These are phyloP conservation scores for Megathymus violae DNA, from an alignment of 1,140 invertebrate genomes.

Conservation along the genomic window DNA sequence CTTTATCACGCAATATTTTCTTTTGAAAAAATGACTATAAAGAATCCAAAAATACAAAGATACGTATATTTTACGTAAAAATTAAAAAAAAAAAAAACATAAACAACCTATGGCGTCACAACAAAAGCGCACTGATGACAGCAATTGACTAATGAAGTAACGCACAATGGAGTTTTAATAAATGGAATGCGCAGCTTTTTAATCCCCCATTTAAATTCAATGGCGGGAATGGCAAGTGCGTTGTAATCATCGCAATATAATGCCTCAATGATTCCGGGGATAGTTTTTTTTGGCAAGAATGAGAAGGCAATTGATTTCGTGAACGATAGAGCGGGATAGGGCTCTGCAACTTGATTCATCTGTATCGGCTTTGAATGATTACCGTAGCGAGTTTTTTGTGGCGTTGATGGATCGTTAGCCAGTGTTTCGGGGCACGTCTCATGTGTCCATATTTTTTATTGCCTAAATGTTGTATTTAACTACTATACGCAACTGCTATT, in stretches of 20 bases:
- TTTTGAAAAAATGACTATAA: not conserved
- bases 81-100: constrained; percentile 31
- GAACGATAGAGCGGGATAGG: constrained; percentile 46
- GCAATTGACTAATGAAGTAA: constrained; percentile 76
- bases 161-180: constrained; percentile 77
- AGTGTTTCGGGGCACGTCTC: constrained; percentile 48
- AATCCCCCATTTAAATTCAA: constrained; percentile 83
- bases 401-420: constrained; percentile 76
- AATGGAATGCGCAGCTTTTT: constrained; percentile 75
- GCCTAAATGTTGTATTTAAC: not conserved
- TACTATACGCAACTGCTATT: too few relatives aligned
- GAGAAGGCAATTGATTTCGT: constrained; percentile 44
- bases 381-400: constrained; percentile 67
- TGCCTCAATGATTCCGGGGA: constrained; percentile 68
- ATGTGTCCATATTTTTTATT: constrained; percentile 20
- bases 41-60: not conserved
- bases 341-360: constrained; percentile 58
- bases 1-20: too few relatives aligned
- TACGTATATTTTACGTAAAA: constrained; percentile 13
- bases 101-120: constrained; percentile 8
- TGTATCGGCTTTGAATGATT: constrained; percentile 81
- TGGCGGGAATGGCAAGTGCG: constrained; percentile 74
- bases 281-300: constrained; percentile 56
- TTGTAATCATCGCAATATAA: constrained; percentile 82
- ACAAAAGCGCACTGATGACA: constrained; percentile 60